phyloP scores from a whole-genome alignment of 2,113 vertebrate species.

The Nothocercus julius region DNA sequence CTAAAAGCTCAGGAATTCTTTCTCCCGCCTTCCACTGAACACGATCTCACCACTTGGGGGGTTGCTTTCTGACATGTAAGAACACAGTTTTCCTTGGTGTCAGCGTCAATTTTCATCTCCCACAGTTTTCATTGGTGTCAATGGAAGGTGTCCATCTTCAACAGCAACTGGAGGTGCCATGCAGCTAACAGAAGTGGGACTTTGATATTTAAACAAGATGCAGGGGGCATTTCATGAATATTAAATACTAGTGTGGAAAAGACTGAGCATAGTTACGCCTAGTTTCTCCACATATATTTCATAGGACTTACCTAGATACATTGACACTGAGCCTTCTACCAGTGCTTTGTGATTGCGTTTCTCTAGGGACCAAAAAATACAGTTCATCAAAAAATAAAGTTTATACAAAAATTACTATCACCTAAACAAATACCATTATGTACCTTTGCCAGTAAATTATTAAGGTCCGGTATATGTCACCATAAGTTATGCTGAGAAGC shows the following conservation, averaged over 20 bases:
- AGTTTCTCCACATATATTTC: neutral
- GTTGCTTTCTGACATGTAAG: neutral
- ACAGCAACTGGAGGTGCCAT: neutral
- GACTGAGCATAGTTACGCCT: neutral
- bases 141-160: neutral
- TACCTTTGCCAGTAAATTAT: neutral
- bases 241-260: neutral
- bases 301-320: neutral
- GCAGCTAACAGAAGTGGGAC: neutral
- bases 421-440: neutral
- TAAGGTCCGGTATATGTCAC: neutral
- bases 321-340: neutral
- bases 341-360: neutral
- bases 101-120: too few relatives aligned
- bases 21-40: neutral
- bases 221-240: neutral
- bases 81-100: neutral
- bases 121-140: neutral
- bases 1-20: neutral
- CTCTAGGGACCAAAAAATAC: neutral
- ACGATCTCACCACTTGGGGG: neutral
- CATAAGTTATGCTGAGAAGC: neutral
- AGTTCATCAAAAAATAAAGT: neutral
- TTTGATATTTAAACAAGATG: neutral
- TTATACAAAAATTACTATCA: neutral